Percentiles rank a stretch among this genome's conserved stretches.
phyloP scores from a whole-genome alignment of 2,888 invertebrate genomes.

The Lepeophtheirus nordmannii region DNA sequence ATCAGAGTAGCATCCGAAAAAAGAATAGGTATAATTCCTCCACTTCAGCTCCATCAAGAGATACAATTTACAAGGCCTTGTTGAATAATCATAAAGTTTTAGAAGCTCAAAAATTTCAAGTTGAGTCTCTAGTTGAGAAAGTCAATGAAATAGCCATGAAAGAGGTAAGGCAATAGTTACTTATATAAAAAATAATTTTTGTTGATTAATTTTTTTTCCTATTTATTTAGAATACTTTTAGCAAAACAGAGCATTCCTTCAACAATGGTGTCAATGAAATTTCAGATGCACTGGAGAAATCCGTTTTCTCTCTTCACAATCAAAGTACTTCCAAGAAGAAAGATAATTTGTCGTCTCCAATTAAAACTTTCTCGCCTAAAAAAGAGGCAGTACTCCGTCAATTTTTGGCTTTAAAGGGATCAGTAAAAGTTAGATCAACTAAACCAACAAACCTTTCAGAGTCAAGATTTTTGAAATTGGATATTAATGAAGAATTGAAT shows the following conservation, averaged over 20 bases:
- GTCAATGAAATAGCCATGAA: background rate
- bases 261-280: too few species aligned
- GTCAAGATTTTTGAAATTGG: background rate
- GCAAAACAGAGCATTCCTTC: too few species aligned
- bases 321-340: background rate
- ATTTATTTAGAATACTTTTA: background rate
- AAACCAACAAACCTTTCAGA: background rate
- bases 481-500: background rate
- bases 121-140: background rate
- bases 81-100: constrained; percentile 55
- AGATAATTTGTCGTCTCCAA: background rate
- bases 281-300: too few species aligned
- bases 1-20: constrained; percentile 41
- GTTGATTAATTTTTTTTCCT: background rate
- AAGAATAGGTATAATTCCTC: constrained; percentile 29
- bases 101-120: constrained; percentile 41
- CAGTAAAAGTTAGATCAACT: background rate
- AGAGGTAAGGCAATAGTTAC: too few species aligned
- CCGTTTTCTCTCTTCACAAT: background rate
- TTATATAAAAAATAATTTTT: too few species aligned
- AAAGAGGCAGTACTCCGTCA: background rate
- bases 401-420: background rate
- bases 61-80: constrained; percentile 61
- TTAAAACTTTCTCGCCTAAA: background rate
- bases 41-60: constrained; percentile 46